Evolutionary conservation across 2,113 vertebrate genomes (phyloP), one percentile per base, ranked within the genome.

Genomic region (Narcine bancroftii): DNA sequence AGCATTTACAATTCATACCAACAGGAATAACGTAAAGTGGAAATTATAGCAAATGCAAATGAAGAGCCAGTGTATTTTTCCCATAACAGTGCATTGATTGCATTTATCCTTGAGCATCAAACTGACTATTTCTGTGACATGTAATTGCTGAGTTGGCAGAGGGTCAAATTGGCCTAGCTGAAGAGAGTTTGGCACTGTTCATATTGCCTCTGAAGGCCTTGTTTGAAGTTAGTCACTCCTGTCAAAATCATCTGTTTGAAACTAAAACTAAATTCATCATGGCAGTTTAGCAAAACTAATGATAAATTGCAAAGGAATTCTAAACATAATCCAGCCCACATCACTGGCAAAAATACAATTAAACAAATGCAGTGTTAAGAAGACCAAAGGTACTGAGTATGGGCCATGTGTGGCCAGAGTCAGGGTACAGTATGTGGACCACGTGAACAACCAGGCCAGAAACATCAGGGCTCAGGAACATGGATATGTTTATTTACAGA

Each of bases 111-210:
- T 36, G 53, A 63, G 81, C n/a, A 6, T 87, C 53, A 36, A 87
- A 53, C 53, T 60, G 15, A 87, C 53, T 87, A 15, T 36, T 60
- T 85, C 33, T 19, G n/a, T 56, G 33, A 60, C n/a, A 60, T 29
- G 33, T 60, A 85, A 60, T 85, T 36, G 81, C 53, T 56, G n/a
- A 85, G 81, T 60, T 85, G 81, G 81, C 81, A 85, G 15, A 21
- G 53, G 15, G 81, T 85, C 81, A 60, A 85, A 85, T 4, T 85
- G 53, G 19, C 81, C 50, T 60, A 85, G 81, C 50, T 53, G 9
- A 85, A 85, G 79, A 53, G 45, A 83, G 47, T 53, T n/a, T 85
- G 79, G 45, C 79, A 50, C 29, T n/a, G 24, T 33, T 83, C 33
- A 60, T 15, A 17, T 0, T 56, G 50, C n/a, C 50, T 60, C 50